Base-by-base conservation (phyloP, 2,797 vertebrate species). In the Eospalax fontanierii region DNA sequence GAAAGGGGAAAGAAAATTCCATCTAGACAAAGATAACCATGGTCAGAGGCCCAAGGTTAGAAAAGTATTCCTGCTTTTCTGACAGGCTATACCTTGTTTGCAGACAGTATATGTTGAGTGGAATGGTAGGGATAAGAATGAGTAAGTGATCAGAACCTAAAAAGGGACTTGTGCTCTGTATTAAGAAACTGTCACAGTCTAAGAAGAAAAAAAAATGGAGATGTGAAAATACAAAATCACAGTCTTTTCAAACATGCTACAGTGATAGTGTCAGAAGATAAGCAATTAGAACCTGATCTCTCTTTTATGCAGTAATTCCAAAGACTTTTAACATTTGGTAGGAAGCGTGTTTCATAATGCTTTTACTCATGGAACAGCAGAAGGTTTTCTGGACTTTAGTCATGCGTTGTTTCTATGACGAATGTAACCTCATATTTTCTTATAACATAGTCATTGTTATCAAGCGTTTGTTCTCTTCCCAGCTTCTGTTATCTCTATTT, bases 401-500 rank as follows among this genome's bases (percentile, higher is more conserved):
- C 74, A 6, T 50, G 12, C 75, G 1, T 43, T 46, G n/a, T 79
- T 86, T 73, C 71, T 90, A 22, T 43, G 50, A 68, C 83, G 30
- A 90, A 73, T 24, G 2, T 76, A 59, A 18, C 54, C 28, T 90
- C 63, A 1, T 71, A 14, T n/a, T 22, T 80, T 94, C 22, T 81
- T 40, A 89, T 63, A 94, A 65, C 15, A 50, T 26, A 91, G 87
- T 78, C 40, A 68, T 30, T 87, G 50, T 46, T 95, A 79, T 54
- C 33, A 76, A 35, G 70, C 7, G 54, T 71, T 12, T 59, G 61
- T 73, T 81, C 28, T 80, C 87, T 92, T 33, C 43, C 43, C 63
- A 93, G 43, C 79, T 3, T 89, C n/a, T 81, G 21, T 83, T 90
- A 89, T 8, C 46, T 76, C 83, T 89, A 76, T 63, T 93, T 89